phyloP scores from a whole-genome alignment of 2,113 vertebrate species.

The Colossoma macropomum region DNA sequence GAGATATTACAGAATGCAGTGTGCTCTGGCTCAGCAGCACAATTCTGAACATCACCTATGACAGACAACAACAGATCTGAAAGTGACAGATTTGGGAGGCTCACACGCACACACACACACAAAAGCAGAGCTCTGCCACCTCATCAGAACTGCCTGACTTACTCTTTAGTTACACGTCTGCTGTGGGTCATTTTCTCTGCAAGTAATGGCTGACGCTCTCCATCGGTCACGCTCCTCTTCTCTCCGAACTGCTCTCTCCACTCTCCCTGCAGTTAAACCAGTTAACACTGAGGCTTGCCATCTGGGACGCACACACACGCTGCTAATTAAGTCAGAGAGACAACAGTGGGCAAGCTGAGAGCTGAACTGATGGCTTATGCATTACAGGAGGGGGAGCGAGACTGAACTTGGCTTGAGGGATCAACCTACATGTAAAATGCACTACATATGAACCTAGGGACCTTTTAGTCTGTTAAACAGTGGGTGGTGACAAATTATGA shows the following conservation, averaged over 20 bases:
- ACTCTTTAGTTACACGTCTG: not conserved
- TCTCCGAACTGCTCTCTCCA: not conserved
- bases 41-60: conserved; percentile 16
- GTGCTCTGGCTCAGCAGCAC: not conserved
- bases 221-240: not conserved
- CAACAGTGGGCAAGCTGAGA: conserved; percentile 32
- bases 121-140: not conserved
- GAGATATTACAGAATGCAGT: conserved; percentile 9
- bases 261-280: conserved; percentile 57
- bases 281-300: conserved; percentile 56
- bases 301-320: conserved; percentile 51
- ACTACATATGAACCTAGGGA: not conserved
- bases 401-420: not conserved
- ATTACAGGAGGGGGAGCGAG: not conserved
- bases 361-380: not conserved
- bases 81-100: not conserved
- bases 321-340: conserved; percentile 48
- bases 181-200: conserved; percentile 1
- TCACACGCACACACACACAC: not conserved
- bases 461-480: not conserved
- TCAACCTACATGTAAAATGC: not conserved
- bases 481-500: not conserved
- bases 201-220: not conserved
- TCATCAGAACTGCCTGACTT: conserved; percentile 8
- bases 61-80: not conserved